Conservation (phyloP, 2,888 invertebrate species). For the Chrysina gloriosa region DNA sequence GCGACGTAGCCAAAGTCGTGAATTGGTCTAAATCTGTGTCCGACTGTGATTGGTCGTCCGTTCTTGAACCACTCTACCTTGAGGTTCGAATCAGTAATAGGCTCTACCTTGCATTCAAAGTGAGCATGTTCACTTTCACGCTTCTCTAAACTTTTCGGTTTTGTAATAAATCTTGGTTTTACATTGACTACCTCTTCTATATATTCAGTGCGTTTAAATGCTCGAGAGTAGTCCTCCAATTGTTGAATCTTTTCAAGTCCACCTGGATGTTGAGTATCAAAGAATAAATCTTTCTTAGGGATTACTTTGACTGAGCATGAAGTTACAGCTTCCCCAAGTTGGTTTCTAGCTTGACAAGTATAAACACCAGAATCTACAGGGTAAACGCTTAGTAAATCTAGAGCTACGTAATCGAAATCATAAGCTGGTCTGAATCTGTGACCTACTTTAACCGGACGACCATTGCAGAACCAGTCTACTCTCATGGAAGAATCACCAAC, state of each 20-base stretch:
- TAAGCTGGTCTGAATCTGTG: constrained; percentile 95
- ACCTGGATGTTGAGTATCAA: constrained; percentile 91
- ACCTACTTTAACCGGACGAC: constrained; percentile 90
- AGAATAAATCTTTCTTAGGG: constrained; percentile 86
- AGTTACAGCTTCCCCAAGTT: constrained; percentile 93
- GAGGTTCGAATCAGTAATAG: constrained; percentile 95
- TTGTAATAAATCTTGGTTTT: constrained; percentile 86
- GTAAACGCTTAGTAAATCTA: constrained; percentile 95
- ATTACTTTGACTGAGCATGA: constrained; percentile 90
- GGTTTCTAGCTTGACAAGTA: constrained; percentile 94
- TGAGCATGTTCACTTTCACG: constrained; percentile 93
- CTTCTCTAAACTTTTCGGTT: constrained; percentile 87
- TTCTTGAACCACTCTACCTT: constrained; percentile 98
- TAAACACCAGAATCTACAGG: constrained; percentile 98
- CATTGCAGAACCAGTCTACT: constrained; percentile 97
- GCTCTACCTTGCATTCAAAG: constrained; percentile 97
- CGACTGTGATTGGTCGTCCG: constrained; percentile 92
- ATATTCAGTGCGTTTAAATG: constrained; percentile 82
- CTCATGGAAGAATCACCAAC: constrained; percentile 92
- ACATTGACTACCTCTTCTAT: constrained; percentile 86
- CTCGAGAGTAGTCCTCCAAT: constrained; percentile 84
- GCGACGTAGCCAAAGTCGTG: constrained; percentile 99
- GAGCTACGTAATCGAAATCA: constrained; percentile 96
- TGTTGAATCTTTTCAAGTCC: constrained; percentile 93
- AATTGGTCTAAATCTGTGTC: constrained; percentile 94